Base-by-base conservation (phyloP, 2,113 vertebrate genomes). In the Triplophysa rosa region DNA sequence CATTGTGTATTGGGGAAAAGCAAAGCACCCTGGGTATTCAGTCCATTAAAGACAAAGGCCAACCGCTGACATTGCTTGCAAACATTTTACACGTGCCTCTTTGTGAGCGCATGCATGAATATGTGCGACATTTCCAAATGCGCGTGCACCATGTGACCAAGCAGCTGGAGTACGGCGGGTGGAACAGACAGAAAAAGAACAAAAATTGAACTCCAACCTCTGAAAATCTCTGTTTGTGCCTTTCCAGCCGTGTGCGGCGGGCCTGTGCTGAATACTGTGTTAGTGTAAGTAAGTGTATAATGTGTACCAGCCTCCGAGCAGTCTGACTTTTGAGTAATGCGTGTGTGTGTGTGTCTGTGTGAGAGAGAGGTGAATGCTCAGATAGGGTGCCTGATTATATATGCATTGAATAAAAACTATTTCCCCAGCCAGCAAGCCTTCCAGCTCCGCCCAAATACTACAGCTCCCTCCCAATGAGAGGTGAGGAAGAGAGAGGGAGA, bases 381-480 rank as follows among this genome's bases (percentile, higher is more conserved):
- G 82, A 86, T 80, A 78, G 89, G 89, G 87, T 83, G 87, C 76
- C 89, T 91, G 86, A 84, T 92, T 89, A 87, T 85, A 76, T 90
- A 92, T 91, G 90, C 90, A 91, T 90, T 87, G 88, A 90, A 90
- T 84, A 89, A 86, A 89, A 91, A 86, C 83, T 79, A 88, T 89
- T 90, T 90, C 83, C 86, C 87, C 73, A 66, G 85, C 82, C 81
- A 81, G 87, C 82, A 74, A 80, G 87, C 74, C 77, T 80, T 71
- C 45, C 79, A 77, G 63, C 86, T 84, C 87, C 78, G 62, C 87
- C 86, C 82, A 69, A 59, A 47, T 33, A 76, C 77, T 72, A 62
- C 40, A 45, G 26, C 77, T 61, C 54, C 49, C 76, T 68, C 83
- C 72, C 62, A 56, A 86, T 78, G 81, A 80, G 82, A 84, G 65